phyloP scores from a whole-genome alignment of 2,888 invertebrate genomes.

The Apodemia duryi region DNA sequence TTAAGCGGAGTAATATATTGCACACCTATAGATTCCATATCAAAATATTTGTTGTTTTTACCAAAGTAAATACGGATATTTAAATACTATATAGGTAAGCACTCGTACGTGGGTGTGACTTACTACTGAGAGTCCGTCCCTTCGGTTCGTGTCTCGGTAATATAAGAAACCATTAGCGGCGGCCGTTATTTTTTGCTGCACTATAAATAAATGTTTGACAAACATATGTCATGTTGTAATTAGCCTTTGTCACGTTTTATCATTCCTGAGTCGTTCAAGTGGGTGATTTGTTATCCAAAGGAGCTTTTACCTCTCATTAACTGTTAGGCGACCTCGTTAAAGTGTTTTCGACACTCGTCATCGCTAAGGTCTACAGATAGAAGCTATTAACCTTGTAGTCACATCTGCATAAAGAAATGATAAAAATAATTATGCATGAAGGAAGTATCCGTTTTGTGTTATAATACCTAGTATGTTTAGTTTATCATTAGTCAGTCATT shows the following conservation, averaged over 20 bases:
- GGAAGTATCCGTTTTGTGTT: conserved; percentile 1
- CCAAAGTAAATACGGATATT: neutral
- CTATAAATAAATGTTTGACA: conserved; percentile 21
- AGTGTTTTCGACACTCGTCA: conserved; percentile 51
- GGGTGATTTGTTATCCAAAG: conserved; percentile 51
- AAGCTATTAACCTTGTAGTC: conserved; percentile 10
- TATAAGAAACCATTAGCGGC: conserved; percentile 11
- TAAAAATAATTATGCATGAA: neutral
- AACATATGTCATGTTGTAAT: conserved; percentile 29
- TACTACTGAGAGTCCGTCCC: neutral
- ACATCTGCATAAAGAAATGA: conserved; percentile 9
- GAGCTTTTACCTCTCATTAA: conserved; percentile 70
- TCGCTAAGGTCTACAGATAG: conserved; percentile 27
- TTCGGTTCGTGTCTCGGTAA: conserved; percentile 8
- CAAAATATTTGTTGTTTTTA: too few relatives aligned
- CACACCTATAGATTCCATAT: too few relatives aligned
- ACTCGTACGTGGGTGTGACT: neutral
- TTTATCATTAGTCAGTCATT: neutral
- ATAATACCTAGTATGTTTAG: neutral
- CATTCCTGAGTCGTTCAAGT: conserved; percentile 36
- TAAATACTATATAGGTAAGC: neutral
- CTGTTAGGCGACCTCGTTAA: conserved; percentile 63
- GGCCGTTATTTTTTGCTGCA: conserved; percentile 15
- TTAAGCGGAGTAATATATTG: too few relatives aligned
- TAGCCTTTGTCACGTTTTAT: conserved; percentile 39